Conservation (phyloP, 2,888 invertebrate genomes). For the Lasius platythorax region DNA sequence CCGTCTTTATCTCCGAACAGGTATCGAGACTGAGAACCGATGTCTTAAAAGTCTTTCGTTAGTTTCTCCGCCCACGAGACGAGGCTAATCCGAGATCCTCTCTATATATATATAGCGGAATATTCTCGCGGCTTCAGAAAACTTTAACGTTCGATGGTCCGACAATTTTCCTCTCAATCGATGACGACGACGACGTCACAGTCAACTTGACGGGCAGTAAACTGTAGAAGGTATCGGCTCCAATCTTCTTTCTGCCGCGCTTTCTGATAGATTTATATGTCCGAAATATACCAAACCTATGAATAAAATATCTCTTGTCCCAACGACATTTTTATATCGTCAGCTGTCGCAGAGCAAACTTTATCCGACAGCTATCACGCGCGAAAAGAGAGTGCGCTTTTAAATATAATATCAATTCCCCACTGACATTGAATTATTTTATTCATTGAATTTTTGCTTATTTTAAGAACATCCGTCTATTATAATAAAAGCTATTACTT, state of each 20-base stretch:
- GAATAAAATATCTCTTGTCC: slow-evolving; percentile 35
- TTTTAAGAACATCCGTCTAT: neutral
- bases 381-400: slow-evolving; percentile 10
- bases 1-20: slow-evolving; percentile 58
- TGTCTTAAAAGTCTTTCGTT: slow-evolving; percentile 80
- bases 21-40: slow-evolving; percentile 71
- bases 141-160: slow-evolving; percentile 50
- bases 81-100: slow-evolving; percentile 78
- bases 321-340: slow-evolving; percentile 40
- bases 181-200: slow-evolving; percentile 41
- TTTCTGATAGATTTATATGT: slow-evolving; percentile 28
- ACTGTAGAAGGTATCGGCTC: slow-evolving; percentile 15
- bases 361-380: slow-evolving; percentile 23
- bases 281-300: slow-evolving; percentile 19
- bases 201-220: slow-evolving; percentile 41
- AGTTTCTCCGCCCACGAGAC: slow-evolving; percentile 74
- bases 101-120: slow-evolving; percentile 40
- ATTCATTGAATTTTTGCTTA: neutral
- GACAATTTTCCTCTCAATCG: slow-evolving; percentile 53
- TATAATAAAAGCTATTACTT: neutral
- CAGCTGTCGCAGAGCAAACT: slow-evolving; percentile 26
- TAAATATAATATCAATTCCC: slow-evolving; percentile 16
- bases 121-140: slow-evolving; percentile 57
- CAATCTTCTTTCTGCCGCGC: slow-evolving; percentile 9
- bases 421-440: slow-evolving; percentile 3